Evolutionary conservation across 2,797 vertebrate species (phyloP).

Genomic region (Esox lucius): DNA sequence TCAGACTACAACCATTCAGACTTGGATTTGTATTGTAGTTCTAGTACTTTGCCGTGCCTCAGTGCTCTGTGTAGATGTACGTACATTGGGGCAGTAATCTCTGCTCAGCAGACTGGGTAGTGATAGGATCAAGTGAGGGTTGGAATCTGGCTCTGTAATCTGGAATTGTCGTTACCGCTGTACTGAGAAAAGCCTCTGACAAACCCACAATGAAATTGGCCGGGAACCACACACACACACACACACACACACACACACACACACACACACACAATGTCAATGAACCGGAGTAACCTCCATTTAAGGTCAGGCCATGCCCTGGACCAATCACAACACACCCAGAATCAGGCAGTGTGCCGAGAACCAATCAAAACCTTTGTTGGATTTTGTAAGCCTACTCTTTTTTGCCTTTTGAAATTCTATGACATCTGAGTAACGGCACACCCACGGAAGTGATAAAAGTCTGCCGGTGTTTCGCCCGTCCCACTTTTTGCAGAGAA

Average conservation of each 20-base stretch:
- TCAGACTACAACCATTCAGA: too few relatives aligned
- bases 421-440: slow-evolving; percentile 57
- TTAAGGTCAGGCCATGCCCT: slow-evolving; percentile 77
- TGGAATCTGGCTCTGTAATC: slow-evolving; percentile 8
- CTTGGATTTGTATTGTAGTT: too few relatives aligned
- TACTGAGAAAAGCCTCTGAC: slow-evolving; percentile 22
- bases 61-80: neutral
- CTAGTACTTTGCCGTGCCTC: too few relatives aligned
- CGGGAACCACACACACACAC: slow-evolving; percentile 27
- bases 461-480: neutral
- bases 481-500: slow-evolving; percentile 33
- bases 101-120: slow-evolving; percentile 24
- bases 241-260: slow-evolving; percentile 26
- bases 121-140: slow-evolving; percentile 39
- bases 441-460: slow-evolving; percentile 48
- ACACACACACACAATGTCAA: slow-evolving; percentile 52
- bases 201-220: slow-evolving; percentile 26
- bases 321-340: slow-evolving; percentile 66
- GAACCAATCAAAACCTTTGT: slow-evolving; percentile 68
- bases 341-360: slow-evolving; percentile 68
- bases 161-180: slow-evolving; percentile 2
- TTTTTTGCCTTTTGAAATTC: slow-evolving; percentile 43
- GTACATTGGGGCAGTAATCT: slow-evolving; percentile 4
- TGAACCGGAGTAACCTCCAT: slow-evolving; percentile 78
- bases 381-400: slow-evolving; percentile 17